Evolutionary conservation across 2,797 vertebrate genomes (phyloP).

Genomic region (Argya squamiceps): DNA sequence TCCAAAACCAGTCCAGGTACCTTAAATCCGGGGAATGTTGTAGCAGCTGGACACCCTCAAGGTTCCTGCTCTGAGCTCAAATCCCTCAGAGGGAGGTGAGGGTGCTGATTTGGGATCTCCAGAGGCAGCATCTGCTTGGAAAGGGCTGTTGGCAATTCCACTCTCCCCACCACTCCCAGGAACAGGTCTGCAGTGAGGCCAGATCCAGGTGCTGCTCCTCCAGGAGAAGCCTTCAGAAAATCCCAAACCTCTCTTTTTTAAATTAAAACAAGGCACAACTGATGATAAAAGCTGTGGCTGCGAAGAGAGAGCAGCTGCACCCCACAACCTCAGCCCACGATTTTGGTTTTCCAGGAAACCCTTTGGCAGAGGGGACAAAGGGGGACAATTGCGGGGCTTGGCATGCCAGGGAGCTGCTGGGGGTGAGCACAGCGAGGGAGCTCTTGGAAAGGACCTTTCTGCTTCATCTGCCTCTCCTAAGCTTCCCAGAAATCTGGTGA

Average conservation of each 20-base stretch:
- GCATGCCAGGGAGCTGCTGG: not conserved
- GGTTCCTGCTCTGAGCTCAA: accelerated
- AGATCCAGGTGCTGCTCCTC: not conserved
- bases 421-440: accelerated
- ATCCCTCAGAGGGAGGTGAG: not conserved
- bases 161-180: too few relatives aligned
- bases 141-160: not conserved
- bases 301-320: not conserved
- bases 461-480: not conserved
- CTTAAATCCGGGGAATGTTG: not conserved
- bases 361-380: not conserved
- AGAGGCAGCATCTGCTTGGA: not conserved
- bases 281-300: not conserved
- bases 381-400: accelerated
- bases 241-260: not conserved
- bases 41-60: accelerated
- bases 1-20: not conserved
- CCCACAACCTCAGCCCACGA: accelerated
- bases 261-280: not conserved
- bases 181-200: not conserved
- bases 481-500: not conserved
- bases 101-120: not conserved
- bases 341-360: not conserved
- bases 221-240: not conserved
- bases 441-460: not conserved